Evolutionary conservation across 2,797 vertebrate species (phyloP).

Genomic region (Synanceia verrucosa): DNA sequence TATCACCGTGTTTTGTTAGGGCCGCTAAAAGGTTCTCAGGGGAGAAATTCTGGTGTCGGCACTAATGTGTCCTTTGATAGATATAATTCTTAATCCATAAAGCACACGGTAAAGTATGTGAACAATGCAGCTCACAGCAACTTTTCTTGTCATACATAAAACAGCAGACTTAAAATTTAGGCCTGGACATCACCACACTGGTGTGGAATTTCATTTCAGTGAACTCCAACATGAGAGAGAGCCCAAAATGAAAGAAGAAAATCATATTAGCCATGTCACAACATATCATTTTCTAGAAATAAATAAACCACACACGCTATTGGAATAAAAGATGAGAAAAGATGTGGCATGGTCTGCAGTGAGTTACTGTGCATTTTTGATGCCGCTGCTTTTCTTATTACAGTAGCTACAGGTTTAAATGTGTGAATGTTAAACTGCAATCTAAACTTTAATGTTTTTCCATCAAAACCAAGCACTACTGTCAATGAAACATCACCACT

Average conservation of each 20-base stretch:
- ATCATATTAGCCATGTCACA: too few species aligned
- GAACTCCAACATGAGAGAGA: background rate
- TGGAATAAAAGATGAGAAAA: too few species aligned
- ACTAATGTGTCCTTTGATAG: background rate
- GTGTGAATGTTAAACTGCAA: background rate
- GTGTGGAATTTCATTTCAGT: background rate
- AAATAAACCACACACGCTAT: too few species aligned
- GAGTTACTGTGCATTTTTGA: too few species aligned
- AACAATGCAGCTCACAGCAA: background rate
- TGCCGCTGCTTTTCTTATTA: too few species aligned
- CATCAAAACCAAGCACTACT: background rate
- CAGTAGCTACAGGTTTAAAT: background rate
- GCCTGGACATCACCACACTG: background rate
- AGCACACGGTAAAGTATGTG: background rate
- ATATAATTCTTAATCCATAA: background rate
- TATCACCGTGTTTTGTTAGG: background rate
- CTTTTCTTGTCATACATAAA: background rate
- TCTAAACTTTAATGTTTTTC: background rate
- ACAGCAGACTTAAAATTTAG: background rate
- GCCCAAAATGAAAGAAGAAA: too few species aligned
- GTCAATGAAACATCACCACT: background rate
- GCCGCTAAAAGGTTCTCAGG: background rate
- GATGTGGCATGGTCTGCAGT: too few species aligned
- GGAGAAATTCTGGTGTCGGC: background rate
- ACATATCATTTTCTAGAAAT: too few species aligned